Evolutionary conservation across 2,888 invertebrate species (phyloP).

Genomic region (Hydrotaea cyrtoneurina): DNA sequence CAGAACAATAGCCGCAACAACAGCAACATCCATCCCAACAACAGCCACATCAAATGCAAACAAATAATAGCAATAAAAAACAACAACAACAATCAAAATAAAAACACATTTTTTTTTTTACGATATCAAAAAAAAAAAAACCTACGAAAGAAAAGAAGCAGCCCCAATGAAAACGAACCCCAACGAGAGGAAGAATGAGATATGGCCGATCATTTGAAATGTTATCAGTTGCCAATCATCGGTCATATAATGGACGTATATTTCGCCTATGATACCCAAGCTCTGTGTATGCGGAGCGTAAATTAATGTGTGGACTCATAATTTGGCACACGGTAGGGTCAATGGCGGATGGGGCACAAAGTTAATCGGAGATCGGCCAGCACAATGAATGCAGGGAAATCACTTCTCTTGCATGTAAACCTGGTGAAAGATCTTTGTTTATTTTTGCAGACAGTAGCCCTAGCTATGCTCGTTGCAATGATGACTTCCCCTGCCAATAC

Average conservation of each 20-base stretch:
- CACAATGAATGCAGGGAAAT: no score
- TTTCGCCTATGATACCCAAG: neutral
- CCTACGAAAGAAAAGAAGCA: neutral
- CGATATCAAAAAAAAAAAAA: neutral
- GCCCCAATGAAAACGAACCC: neutral
- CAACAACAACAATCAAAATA: no score
- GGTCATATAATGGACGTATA: neutral
- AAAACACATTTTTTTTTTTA: conserved; percentile 25
- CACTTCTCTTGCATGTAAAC: no score
- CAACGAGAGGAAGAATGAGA: conserved; percentile 4
- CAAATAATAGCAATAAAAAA: conserved; percentile 29
- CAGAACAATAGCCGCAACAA: neutral
- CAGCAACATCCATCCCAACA: neutral
- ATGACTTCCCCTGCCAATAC: no score
- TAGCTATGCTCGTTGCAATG: no score
- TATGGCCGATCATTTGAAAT: neutral
- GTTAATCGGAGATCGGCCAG: no score
- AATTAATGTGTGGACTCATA: neutral
- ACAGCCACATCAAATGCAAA: conserved; percentile 35
- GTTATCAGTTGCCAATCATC: conserved; percentile 8
- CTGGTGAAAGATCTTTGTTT: no score
- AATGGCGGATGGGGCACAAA: neutral
- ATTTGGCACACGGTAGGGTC: neutral
- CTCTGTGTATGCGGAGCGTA: neutral
- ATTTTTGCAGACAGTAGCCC: no score